Evolutionary conservation across 2,113 vertebrate species (phyloP).

Genomic region (Grammomys surdaster): DNA sequence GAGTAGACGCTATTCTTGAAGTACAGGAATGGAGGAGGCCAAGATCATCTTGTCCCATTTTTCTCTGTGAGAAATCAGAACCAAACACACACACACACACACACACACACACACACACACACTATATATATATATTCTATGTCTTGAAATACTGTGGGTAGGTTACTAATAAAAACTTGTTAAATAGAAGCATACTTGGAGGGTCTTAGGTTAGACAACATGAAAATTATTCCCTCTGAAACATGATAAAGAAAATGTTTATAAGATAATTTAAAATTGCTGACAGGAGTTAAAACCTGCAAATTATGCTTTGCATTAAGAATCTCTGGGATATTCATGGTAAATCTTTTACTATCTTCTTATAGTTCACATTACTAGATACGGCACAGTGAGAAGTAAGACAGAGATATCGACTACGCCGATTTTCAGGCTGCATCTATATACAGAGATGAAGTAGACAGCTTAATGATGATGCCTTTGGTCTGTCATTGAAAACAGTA

Average conservation of each 20-base stretch:
- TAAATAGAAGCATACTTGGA: not conserved
- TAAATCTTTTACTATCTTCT: not conserved
- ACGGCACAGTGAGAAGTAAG: not conserved
- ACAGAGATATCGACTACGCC: not conserved
- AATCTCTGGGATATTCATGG: not conserved
- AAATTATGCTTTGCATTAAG: not conserved
- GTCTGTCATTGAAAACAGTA: not conserved
- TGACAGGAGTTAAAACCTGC: conserved; percentile 1
- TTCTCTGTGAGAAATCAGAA: not conserved
- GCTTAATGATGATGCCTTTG: not conserved
- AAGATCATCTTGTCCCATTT: not conserved
- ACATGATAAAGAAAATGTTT: not conserved
- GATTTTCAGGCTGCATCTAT: not conserved
- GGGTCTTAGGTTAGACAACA: not conserved
- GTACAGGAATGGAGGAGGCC: not conserved
- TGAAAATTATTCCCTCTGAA: not conserved
- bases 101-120: no score
- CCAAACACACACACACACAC: no score
- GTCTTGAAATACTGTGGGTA: not conserved
- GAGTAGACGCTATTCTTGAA: not conserved
- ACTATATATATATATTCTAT: not conserved
- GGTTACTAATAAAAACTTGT: not conserved
- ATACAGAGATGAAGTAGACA: not conserved
- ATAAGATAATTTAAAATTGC: not conserved
- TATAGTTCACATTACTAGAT: not conserved